phyloP scores from a whole-genome alignment of 2,113 vertebrate genomes.

The Amphilophus citrinellus region DNA sequence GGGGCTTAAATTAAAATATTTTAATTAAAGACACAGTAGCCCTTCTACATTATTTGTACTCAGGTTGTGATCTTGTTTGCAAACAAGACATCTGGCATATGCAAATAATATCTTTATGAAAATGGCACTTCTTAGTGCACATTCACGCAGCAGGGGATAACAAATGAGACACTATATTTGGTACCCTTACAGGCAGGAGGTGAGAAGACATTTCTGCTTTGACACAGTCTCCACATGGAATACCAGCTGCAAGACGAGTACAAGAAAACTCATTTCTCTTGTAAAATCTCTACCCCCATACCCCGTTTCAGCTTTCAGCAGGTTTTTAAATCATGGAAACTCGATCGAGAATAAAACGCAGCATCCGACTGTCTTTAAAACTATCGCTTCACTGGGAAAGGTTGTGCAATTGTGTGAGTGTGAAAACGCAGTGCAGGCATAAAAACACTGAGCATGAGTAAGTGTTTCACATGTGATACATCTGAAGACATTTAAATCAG shows the following conservation, averaged over 20 bases:
- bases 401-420: background rate
- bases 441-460: background rate
- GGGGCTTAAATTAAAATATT: background rate
- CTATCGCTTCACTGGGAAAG: background rate
- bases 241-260: background rate
- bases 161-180: background rate
- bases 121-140: background rate
- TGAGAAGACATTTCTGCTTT: slow-evolving; percentile 11
- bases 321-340: background rate
- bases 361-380: background rate
- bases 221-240: slow-evolving; percentile 8
- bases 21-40: background rate
- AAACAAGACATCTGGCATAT: background rate
- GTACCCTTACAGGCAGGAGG: background rate
- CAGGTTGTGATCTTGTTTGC: background rate
- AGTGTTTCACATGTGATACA: background rate
- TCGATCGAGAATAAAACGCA: background rate
- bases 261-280: background rate
- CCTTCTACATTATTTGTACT: background rate
- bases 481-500: background rate
- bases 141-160: slow-evolving; percentile 6
- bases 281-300: background rate
- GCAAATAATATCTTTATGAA: background rate
- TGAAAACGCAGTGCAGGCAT: background rate
- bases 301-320: background rate